Conservation (phyloP, 1,140 invertebrate species). For the Maniola jurtina region DNA sequence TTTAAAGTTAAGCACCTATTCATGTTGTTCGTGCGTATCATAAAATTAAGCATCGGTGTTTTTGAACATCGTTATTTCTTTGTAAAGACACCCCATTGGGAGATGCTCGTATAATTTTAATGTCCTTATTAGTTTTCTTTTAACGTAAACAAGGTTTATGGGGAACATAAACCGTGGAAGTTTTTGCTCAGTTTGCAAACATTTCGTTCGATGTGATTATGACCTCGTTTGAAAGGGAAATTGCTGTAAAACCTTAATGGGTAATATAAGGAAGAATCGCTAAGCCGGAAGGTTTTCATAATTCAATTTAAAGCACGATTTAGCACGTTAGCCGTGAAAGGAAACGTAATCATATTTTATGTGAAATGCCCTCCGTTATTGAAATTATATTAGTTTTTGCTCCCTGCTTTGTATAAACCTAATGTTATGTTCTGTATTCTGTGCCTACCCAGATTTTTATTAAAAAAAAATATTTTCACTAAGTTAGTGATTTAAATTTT, state of each 20-base stretch:
- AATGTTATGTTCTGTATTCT: no score
- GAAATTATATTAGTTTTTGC: no score
- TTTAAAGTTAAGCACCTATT: not conserved
- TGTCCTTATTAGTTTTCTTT: conserved; percentile 59
- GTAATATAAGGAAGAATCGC: conserved; percentile 18
- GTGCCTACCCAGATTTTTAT: no score
- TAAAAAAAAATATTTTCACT: no score
- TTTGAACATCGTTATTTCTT: conserved; percentile 18
- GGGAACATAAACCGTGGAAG: conserved; percentile 47
- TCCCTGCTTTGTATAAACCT: no score
- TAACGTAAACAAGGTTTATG: conserved; percentile 58
- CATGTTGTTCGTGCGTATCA: not conserved
- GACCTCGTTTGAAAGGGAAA: conserved; percentile 32
- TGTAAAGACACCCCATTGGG: conserved; percentile 40
- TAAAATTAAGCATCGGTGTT: conserved; percentile 20
- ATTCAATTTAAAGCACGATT: conserved; percentile 13
- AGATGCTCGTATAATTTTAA: conserved; percentile 61
- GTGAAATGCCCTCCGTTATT: not conserved
- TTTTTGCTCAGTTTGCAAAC: conserved; percentile 47
- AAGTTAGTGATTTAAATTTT: no score
- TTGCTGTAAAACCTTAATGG: conserved; percentile 28
- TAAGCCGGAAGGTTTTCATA: conserved; percentile 14
- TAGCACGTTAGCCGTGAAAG: not conserved
- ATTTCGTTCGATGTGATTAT: conserved; percentile 36
- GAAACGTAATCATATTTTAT: conserved; percentile 1